These are phyloP conservation scores for Mallateleia sp. DNA, from an alignment of 2,888 invertebrate genomes.

Conservation along the genomic window DNA sequence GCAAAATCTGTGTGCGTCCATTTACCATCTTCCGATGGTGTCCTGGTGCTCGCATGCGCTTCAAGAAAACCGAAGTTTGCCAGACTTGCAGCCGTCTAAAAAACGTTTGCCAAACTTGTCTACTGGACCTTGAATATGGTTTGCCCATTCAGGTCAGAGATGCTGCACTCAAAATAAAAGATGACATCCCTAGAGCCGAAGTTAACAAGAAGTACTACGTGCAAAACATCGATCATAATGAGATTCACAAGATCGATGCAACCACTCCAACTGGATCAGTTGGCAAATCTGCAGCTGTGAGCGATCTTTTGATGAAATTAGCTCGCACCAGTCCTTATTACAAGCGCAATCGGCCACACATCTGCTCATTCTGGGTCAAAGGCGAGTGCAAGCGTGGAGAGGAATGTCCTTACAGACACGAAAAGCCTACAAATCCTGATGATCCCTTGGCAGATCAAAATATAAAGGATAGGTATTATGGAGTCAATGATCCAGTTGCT, in stretches of 20 bases:
- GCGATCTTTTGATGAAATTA: constrained; percentile 96
- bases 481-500: constrained; percentile 98
- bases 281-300: constrained; percentile 94
- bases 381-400: constrained; percentile 99
- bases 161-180: constrained; percentile 96
- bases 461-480: constrained; percentile 98
- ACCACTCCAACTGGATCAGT: constrained; percentile 91
- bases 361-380: constrained; percentile 99
- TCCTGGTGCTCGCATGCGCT: constrained; percentile 98
- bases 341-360: constrained; percentile 98
- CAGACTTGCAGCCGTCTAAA: constrained; percentile 98
- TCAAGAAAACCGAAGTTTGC: constrained; percentile 99
- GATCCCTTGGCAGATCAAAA: constrained; percentile 99
- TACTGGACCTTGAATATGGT: constrained; percentile 98
- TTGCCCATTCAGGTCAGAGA: constrained; percentile 97
- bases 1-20: constrained; percentile 98
- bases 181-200: constrained; percentile 97
- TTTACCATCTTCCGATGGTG: constrained; percentile 99
- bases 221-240: constrained; percentile 95
- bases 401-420: constrained; percentile 98
- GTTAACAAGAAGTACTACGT: constrained; percentile 98
- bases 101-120: constrained; percentile 98
- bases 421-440: constrained; percentile 99
- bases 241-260: constrained; percentile 90
- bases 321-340: constrained; percentile 98